Base-by-base conservation (phyloP, 2,888 invertebrate species). In the Thumatha senex region DNA sequence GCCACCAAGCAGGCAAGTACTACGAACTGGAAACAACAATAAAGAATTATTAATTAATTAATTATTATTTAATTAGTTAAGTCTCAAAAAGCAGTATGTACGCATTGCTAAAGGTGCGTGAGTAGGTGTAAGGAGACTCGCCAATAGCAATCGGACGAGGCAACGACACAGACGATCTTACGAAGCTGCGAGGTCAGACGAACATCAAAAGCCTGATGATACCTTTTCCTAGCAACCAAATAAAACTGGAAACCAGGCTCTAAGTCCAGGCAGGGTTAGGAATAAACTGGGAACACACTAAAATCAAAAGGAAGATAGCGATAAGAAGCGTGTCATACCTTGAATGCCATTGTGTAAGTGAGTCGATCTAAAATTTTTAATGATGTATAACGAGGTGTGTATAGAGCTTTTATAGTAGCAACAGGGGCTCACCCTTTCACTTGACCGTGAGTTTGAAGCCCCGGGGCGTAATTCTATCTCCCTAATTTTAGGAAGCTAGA, bases 361-460 rank as follows among this genome's bases (percentile, higher is more conserved):
- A 70, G 72, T 76, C 76, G 80, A 76, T 78, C 70, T 75, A 79
- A 74, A 77, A 80, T 82, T 73, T 76, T 75, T 85, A 87, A 86
- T 89, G 89, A 86, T 89, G 78, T 65, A 67, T 75, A 73, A 65
- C 72, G 78, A 81, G 75, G 67, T 82, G 66, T 67, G 78, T 64
- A 76, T 72, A 67, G 67, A 83, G 86, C 84, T 90, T 90, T 76
- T 90, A 90, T 89, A 90, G 67, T 57, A 54, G 52, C 56, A 59
- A 74, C 76, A 72, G 84, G 80, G 85, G 82, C 76, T 80, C 83
- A 88, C 88, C 89, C 89, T 89, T 89, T 89, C 89, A 89, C 89
- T 84, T 61, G 56, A 62, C 52, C 65, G 71, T 64, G 61, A 3
- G 11, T 10, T 31, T 7, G 31, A 24, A 39, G 39, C 39, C 39